Percentiles rank a stretch among this genome's conserved stretches.
Evolutionary conservation across 2,797 vertebrate species (phyloP).

Genomic region (Bothrops alternatus): DNA sequence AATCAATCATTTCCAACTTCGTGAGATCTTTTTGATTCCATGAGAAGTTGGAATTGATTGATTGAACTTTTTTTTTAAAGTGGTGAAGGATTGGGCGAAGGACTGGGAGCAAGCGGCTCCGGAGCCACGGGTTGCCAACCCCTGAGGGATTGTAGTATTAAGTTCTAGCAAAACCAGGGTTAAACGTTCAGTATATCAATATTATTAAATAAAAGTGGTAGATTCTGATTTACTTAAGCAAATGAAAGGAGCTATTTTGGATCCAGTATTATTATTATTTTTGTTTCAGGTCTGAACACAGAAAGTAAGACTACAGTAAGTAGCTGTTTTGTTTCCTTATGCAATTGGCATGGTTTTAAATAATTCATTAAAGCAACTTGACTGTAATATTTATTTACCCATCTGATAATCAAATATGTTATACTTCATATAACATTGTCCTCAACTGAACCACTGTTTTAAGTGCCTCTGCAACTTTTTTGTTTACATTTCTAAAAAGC

Average conservation of each 20-base stretch:
- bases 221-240: not conserved
- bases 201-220: not conserved
- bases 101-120: too few relatives aligned
- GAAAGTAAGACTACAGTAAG: conserved; percentile 83
- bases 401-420: not conserved
- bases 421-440: not conserved
- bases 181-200: not conserved
- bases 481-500: not conserved
- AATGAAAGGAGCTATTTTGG: not conserved
- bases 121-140: too few relatives aligned
- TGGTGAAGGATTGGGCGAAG: too few relatives aligned
- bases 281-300: conserved; percentile 69
- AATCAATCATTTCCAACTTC: too few relatives aligned
- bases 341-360: too few relatives aligned
- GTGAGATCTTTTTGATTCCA: too few relatives aligned
- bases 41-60: too few relatives aligned
- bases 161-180: not conserved
- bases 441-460: not conserved
- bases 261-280: too few relatives aligned
- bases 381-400: not conserved
- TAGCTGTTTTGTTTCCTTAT: not conserved
- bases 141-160: not conserved
- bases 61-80: too few relatives aligned
- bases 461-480: not conserved
- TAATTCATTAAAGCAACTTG: not conserved